Percentiles rank a stretch among this genome's conserved stretches.
Conservation (phyloP, 2,888 invertebrate genomes). For the Drosophila monieri region DNA sequence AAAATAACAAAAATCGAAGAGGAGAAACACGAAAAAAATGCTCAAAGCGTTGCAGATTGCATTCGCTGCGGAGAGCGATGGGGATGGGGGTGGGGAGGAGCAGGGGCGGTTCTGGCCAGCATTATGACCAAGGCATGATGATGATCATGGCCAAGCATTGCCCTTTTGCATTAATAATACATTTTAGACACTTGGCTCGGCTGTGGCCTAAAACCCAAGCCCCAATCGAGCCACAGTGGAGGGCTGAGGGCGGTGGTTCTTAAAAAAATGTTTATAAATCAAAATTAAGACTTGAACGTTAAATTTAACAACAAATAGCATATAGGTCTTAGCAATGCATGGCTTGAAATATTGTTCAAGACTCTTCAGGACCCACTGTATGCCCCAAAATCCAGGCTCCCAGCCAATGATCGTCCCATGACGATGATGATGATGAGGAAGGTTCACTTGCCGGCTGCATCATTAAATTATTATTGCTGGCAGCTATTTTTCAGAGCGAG, state of each 20-base stretch:
- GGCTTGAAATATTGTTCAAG: no score
- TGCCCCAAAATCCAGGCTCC: background rate
- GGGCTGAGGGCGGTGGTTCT: background rate
- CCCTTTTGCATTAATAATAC: conserved; percentile 76
- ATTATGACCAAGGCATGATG: conserved; percentile 13
- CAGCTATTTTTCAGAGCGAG: conserved; percentile 52
- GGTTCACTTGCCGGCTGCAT: conserved; percentile 69
- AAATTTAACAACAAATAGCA: background rate
- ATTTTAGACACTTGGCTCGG: conserved; percentile 66
- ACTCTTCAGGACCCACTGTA: background rate
- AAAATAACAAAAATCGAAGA: conserved; percentile 5
- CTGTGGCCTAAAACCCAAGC: conserved; percentile 21
- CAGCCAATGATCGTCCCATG: background rate
- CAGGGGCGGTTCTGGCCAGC: conserved; percentile 28
- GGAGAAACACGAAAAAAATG: conserved; percentile 44
- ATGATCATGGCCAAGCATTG: conserved; percentile 45
- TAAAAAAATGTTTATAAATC: background rate
- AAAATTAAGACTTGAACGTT: background rate
- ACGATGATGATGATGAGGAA: conserved; percentile 10
- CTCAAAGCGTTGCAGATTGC: conserved; percentile 80
- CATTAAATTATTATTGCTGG: conserved; percentile 79
- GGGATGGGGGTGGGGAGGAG: background rate
- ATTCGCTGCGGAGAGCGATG: conserved; percentile 70
- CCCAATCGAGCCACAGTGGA: background rate
- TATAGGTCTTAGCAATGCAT: no score